Conservation (phyloP, 92 coral and sea anemone species). For the Zoanthus sociatus region DNA sequence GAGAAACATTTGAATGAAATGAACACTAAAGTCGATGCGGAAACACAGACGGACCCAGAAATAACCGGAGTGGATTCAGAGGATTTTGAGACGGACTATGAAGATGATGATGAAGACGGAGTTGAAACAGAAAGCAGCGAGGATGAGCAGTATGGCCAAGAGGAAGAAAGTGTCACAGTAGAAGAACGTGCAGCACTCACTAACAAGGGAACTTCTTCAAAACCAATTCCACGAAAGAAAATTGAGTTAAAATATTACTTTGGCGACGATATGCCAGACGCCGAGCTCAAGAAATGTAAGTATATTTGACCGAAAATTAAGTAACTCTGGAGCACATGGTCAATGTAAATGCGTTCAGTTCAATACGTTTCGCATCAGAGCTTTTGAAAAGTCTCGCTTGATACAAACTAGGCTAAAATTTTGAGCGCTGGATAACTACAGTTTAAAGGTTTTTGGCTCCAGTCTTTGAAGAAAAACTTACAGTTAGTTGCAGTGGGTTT, state of each 20-base stretch:
- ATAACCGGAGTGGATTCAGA: slow-evolving; percentile 92
- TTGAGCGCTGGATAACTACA: background rate
- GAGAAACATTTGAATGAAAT: slow-evolving; percentile 47
- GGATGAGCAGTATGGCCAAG: slow-evolving; percentile 66
- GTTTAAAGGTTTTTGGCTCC: background rate
- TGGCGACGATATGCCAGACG: slow-evolving; percentile 97
- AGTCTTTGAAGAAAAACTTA: background rate
- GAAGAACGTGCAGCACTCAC: slow-evolving; percentile 34
- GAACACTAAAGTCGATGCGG: slow-evolving; percentile 67
- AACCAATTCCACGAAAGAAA: slow-evolving; percentile 86
- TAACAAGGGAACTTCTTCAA: slow-evolving; percentile 75
- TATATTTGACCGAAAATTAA: background rate
- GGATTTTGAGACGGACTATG: slow-evolving; percentile 85
- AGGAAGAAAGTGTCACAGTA: slow-evolving; percentile 35
- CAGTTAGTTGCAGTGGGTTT: background rate
- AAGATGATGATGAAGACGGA: slow-evolving; percentile 74
- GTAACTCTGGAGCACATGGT: slow-evolving; percentile 82
- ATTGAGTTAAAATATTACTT: slow-evolving; percentile 96
- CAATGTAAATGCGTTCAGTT: slow-evolving; percentile 70
- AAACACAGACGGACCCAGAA: slow-evolving; percentile 91
- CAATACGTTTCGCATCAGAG: slow-evolving; percentile 10
- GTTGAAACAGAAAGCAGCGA: slow-evolving; percentile 83
- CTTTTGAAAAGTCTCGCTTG: background rate
- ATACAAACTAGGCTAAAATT: background rate
- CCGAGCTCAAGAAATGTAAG: slow-evolving; percentile 94